Conservation (phyloP, 2,888 invertebrate species). For the Neocrepidodera transversa region DNA sequence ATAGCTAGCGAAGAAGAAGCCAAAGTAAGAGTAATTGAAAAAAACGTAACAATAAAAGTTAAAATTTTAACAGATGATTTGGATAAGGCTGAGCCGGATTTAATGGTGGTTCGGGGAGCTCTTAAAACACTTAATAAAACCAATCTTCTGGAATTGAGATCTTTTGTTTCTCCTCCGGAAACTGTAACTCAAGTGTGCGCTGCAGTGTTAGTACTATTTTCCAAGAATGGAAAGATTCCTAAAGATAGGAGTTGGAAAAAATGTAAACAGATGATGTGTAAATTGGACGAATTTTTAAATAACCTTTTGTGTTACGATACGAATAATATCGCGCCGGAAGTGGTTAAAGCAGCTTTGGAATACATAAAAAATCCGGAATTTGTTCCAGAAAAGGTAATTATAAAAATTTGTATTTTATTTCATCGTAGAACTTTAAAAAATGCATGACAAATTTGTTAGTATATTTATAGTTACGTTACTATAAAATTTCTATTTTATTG, state of each 20-base stretch:
- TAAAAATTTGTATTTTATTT: too few relatives aligned
- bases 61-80: constrained; percentile 89
- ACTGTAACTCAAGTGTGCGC: constrained; percentile 87
- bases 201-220: constrained; percentile 87
- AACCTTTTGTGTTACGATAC: constrained; percentile 89
- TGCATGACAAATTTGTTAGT: too few relatives aligned
- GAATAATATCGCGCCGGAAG: constrained; percentile 88
- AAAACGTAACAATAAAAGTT: constrained; percentile 84
- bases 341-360: constrained; percentile 77
- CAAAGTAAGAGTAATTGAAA: constrained; percentile 88
- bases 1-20: constrained; percentile 84
- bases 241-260: constrained; percentile 94
- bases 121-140: constrained; percentile 91
- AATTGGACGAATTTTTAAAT: constrained; percentile 85
- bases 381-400: constrained; percentile 82
- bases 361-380: constrained; percentile 79
- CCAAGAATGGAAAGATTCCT: constrained; percentile 83
- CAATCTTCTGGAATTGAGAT: constrained; percentile 92
- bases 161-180: constrained; percentile 89
- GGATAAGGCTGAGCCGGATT: constrained; percentile 89
- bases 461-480: too few relatives aligned
- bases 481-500: too few relatives aligned
- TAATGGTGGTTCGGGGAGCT: constrained; percentile 88
- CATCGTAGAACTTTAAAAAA: too few relatives aligned
- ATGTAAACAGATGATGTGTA: constrained; percentile 89